A percentile compares a stretch with the other conserved stretches of the same genome.
Conservation (phyloP, 2,113 vertebrate species). For the human (Homo sapiens) region GRCh38 chr15:71876501-71877000, state of each 20-base stretch:
- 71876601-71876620: too few species aligned
- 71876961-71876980: background rate
- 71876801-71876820: conserved; percentile 25
- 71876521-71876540: too few species aligned
- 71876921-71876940: background rate
- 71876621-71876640: too few species aligned
- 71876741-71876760: background rate
- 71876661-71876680: too few species aligned
- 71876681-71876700: too few species aligned
- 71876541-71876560: too few species aligned
- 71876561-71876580: too few species aligned
- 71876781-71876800: conserved; percentile 15
- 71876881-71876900: background rate
- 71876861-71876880: background rate
- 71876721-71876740: background rate
- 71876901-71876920: background rate
- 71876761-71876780: conserved; percentile 33
- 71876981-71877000: background rate
- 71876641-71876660: too few species aligned
- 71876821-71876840: background rate
- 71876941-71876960: background rate
- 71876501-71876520: too few species aligned
- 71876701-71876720: too few species aligned
- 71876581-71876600: too few species aligned
- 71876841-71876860: conserved; percentile 10